Percentiles rank a stretch among this genome's conserved stretches.
Conservation (phyloP, 2,888 invertebrate genomes). For the Drosophila aldrichi region DNA sequence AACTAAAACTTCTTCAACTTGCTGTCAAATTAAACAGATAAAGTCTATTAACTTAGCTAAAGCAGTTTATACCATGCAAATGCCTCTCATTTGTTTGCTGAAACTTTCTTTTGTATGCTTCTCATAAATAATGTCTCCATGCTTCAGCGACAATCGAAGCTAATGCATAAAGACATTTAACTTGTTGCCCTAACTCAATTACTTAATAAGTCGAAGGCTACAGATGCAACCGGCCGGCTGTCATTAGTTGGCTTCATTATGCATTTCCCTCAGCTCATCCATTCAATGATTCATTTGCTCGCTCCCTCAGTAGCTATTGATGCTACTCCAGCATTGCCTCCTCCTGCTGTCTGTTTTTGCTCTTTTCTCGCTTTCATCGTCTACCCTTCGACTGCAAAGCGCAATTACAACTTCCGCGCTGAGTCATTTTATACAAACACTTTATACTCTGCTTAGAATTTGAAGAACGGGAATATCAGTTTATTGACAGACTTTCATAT, state of each 20-base stretch:
- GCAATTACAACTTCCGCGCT: constrained; percentile 74
- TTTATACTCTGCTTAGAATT: neutral
- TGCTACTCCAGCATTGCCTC: constrained; percentile 9
- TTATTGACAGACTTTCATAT: neutral
- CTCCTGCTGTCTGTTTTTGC: constrained; percentile 13
- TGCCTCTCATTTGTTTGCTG: neutral
- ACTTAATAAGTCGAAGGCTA: constrained; percentile 22
- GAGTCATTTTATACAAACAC: constrained; percentile 43
- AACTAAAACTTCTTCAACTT: neutral
- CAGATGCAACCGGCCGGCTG: constrained; percentile 7
- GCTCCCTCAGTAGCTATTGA: constrained; percentile 18
- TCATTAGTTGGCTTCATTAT: constrained; percentile 39
- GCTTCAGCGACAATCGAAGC: constrained; percentile 28
- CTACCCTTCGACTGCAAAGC: constrained; percentile 21
- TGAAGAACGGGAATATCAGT: neutral
- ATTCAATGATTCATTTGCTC: constrained; percentile 15
- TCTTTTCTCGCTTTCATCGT: constrained; percentile 1
- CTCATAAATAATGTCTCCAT: neutral
- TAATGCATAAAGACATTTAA: constrained; percentile 35
- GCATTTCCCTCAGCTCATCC: constrained; percentile 28
- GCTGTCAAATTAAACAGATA: neutral
- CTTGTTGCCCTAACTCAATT: constrained; percentile 39
- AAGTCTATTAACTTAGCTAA: neutral
- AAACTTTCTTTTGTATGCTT: neutral
- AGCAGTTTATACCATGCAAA: neutral